Percentiles rank a stretch among this genome's conserved stretches.
Evolutionary conservation across 2,888 invertebrate genomes (phyloP).

Genomic region (Ichneumon xanthorius): DNA sequence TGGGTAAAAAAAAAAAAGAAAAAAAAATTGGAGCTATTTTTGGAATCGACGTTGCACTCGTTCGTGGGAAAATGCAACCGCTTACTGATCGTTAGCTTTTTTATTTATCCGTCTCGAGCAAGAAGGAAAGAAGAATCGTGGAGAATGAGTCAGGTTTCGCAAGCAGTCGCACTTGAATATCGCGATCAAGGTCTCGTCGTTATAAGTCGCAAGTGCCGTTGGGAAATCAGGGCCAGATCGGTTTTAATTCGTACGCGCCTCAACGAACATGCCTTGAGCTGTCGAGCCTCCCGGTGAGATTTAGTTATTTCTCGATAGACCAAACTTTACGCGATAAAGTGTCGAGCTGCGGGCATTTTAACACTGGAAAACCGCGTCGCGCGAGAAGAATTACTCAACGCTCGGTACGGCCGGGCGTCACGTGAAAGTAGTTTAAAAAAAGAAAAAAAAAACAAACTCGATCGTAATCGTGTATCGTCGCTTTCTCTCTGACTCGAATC

Average conservation of each 20-base stretch:
- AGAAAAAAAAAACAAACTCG: constrained; percentile 27
- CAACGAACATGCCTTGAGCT: not conserved
- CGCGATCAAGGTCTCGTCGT: constrained; percentile 19
- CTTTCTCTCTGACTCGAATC: constrained; percentile 56
- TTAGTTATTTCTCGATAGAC: not conserved
- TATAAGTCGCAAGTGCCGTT: constrained; percentile 17
- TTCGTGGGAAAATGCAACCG: not conserved
- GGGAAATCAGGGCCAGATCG: constrained; percentile 5
- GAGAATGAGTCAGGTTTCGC: constrained; percentile 13
- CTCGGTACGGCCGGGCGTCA: not conserved
- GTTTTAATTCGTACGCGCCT: constrained; percentile 5
- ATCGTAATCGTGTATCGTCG: constrained; percentile 38
- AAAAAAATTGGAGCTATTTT: not conserved
- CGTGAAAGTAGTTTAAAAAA: constrained; percentile 51
- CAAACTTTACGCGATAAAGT: too few relatives aligned
- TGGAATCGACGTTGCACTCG: not conserved
- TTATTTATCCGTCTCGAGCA: constrained; percentile 15
- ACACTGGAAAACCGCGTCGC: not conserved
- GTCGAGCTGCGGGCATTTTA: not conserved
- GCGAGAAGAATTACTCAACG: constrained; percentile 22
- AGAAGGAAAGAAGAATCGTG: constrained; percentile 17
- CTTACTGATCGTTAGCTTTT: not conserved
- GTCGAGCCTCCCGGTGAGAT: not conserved
- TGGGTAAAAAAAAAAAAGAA: too few relatives aligned
- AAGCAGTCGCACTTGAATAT: constrained; percentile 37